A percentile compares a stretch with the other conserved stretches of the same genome.
Evolutionary conservation across 2,888 invertebrate genomes (phyloP).

Genomic region (Caenorhabditis uteleia): DNA sequence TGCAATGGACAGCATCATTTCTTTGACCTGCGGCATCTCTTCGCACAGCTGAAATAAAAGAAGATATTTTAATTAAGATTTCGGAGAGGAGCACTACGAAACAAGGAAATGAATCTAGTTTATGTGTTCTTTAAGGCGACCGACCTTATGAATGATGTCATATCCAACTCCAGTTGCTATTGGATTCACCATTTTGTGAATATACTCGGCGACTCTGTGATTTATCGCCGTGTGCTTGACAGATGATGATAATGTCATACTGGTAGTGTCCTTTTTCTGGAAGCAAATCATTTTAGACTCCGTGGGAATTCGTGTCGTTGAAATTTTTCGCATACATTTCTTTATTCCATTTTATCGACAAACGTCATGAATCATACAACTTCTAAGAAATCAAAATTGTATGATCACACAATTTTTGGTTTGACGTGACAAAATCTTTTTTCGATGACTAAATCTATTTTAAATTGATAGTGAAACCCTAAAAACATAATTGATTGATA

Average conservation of each 20-base stretch:
- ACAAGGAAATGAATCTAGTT: slow-evolving; percentile 11
- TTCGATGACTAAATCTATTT: no score
- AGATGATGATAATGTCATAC: slow-evolving; percentile 49
- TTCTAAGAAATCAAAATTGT: no score
- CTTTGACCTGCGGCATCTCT: slow-evolving; percentile 37
- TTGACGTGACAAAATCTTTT: no score
- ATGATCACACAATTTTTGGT: no score
- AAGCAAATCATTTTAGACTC: no score
- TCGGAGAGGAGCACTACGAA: slow-evolving; percentile 26
- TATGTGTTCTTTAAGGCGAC: no score
- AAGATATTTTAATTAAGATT: background rate
- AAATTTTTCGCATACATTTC: no score
- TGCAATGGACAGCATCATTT: slow-evolving; percentile 19
- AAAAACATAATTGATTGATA: no score
- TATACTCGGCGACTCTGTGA: slow-evolving; percentile 27
- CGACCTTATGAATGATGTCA: slow-evolving; percentile 31
- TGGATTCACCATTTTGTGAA: slow-evolving; percentile 18
- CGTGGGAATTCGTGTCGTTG: no score
- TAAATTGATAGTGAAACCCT: no score
- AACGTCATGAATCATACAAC: no score
- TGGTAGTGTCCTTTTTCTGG: slow-evolving; percentile 27
- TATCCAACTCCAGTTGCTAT: slow-evolving; percentile 13
- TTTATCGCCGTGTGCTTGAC: slow-evolving; percentile 31
- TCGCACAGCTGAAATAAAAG: slow-evolving; percentile 47
- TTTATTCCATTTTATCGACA: no score